Percentiles rank a stretch among this genome's conserved stretches.
These are phyloP conservation scores for Percopsis omiscomaycus DNA, from an alignment of 2,797 vertebrate genomes.

Conservation along the genomic window DNA sequence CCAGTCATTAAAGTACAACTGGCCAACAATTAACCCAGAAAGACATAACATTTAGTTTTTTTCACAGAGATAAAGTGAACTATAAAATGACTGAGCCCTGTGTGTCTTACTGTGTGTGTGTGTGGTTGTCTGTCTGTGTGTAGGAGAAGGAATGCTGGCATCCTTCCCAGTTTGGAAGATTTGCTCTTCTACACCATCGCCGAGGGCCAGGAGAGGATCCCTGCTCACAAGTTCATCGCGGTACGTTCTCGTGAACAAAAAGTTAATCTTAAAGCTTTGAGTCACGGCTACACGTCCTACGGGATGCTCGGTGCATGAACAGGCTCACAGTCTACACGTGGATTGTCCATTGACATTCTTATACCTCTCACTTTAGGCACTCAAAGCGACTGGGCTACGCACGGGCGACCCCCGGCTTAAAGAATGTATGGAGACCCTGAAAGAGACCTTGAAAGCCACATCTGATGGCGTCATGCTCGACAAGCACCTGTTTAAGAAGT, in stretches of 20 bases:
- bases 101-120: not conserved
- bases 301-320: not conserved
- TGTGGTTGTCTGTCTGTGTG: not conserved
- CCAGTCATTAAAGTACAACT: too few relatives aligned
- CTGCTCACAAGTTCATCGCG: slow-evolving; percentile 96
- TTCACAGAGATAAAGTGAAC: too few relatives aligned
- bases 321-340: not conserved
- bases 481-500: slow-evolving; percentile 97
- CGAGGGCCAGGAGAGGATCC: slow-evolving; percentile 96
- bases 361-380: slow-evolving; percentile 75
- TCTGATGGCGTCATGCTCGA: slow-evolving; percentile 94
- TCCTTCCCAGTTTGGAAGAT: slow-evolving; percentile 95
- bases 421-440: slow-evolving; percentile 97
- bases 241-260: slow-evolving; percentile 77
- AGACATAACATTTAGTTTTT: not conserved
- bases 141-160: slow-evolving; percentile 87
- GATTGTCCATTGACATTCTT: too few relatives aligned
- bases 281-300: not conserved
- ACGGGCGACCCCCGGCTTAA: slow-evolving; percentile 93
- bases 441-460: slow-evolving; percentile 88
- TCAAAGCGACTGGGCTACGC: slow-evolving; percentile 94
- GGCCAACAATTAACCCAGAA: not conserved
- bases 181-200: slow-evolving; percentile 96
- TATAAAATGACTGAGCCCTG: not conserved
- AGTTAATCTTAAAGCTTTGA: not conserved